Evolutionary conservation across 2,888 invertebrate species (phyloP).

Genomic region (Odontocolon sp.): DNA sequence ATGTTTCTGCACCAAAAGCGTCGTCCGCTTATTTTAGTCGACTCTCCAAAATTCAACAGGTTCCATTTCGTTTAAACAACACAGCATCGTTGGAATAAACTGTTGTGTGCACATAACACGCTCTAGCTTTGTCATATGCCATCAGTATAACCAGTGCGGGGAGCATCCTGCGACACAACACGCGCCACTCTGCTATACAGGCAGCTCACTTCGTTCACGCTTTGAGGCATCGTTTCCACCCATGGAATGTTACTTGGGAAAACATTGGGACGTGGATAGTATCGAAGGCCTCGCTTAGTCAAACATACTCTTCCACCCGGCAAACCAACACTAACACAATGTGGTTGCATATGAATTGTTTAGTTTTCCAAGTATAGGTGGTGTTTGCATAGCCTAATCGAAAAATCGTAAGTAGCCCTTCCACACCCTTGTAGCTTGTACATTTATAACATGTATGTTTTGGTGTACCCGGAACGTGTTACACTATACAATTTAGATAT

Average conservation of each 20-base stretch:
- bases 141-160: not conserved
- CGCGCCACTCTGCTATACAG: too few species aligned
- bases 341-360: constrained; percentile 34
- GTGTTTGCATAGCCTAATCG: constrained; percentile 73
- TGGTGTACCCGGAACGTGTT: not conserved
- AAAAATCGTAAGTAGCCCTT: constrained; percentile 71
- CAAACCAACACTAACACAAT: not conserved
- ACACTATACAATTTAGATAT: constrained; percentile 12
- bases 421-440: too few species aligned
- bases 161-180: constrained; percentile 10
- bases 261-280: constrained; percentile 64
- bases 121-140: not conserved
- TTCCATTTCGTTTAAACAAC: constrained; percentile 37
- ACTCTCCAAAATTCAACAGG: too few species aligned
- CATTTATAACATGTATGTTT: not conserved
- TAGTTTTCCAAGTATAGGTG: constrained; percentile 55
- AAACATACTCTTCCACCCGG: constrained; percentile 19
- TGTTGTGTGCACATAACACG: constrained; percentile 6
- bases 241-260: constrained; percentile 70
- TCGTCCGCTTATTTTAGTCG: too few species aligned
- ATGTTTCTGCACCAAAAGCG: too few species aligned
- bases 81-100: constrained; percentile 43
- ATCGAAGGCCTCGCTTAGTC: constrained; percentile 13
- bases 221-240: constrained; percentile 61
- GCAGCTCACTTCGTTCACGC: constrained; percentile 36